Conservation (phyloP, 2,797 vertebrate species). For the Atherinosoma microstoma region DNA sequence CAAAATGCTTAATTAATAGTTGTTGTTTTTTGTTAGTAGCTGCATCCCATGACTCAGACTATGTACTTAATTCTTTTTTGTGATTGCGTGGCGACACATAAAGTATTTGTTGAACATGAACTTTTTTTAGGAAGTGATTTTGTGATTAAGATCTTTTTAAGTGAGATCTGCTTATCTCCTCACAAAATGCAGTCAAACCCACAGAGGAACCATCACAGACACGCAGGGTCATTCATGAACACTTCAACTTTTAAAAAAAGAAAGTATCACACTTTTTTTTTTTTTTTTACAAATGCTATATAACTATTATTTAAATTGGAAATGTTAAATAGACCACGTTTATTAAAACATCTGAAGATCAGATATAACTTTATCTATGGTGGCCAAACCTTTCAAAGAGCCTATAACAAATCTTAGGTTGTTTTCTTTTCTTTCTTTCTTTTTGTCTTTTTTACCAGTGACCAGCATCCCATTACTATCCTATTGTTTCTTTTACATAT, state of each 20-base stretch:
- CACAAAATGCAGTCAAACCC: neutral
- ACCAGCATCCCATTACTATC: too few species aligned
- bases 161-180: neutral
- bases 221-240: neutral
- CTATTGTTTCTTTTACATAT: neutral
- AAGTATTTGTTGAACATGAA: neutral
- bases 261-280: neutral
- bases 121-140: slow-evolving; percentile 13
- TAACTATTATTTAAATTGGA: too few species aligned
- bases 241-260: neutral
- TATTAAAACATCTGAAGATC: neutral
- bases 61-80: neutral
- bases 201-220: neutral
- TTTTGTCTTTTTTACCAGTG: neutral
- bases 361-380: neutral
- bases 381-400: too few species aligned
- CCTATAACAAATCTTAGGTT: too few species aligned
- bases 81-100: too few species aligned
- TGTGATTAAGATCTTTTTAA: slow-evolving; percentile 11
- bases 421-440: too few species aligned
- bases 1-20: neutral
- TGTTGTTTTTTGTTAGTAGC: neutral
- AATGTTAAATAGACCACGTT: too few species aligned
- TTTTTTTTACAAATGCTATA: too few species aligned
- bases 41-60: neutral